phyloP scores from a whole-genome alignment of 2,888 invertebrate species.

The Diarsia mendica region DNA sequence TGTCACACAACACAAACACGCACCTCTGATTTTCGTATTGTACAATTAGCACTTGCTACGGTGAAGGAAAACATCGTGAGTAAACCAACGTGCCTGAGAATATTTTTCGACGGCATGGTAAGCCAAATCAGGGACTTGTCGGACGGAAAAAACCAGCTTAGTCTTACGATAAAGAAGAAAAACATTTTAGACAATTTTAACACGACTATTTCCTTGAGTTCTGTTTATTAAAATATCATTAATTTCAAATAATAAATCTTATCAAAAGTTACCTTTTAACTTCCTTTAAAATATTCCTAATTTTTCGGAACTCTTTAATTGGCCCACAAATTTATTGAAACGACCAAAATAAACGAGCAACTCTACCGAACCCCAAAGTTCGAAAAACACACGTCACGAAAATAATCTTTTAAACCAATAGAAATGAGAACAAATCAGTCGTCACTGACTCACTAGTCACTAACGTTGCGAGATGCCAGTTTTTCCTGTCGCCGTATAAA shows the following conservation, averaged over 20 bases:
- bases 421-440: slow-evolving; percentile 81
- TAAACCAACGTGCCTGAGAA: too few species aligned
- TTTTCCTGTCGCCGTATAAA: slow-evolving; percentile 83
- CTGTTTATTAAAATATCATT: not conserved
- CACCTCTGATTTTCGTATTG: too few species aligned
- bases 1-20: too few species aligned
- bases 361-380: slow-evolving; percentile 8
- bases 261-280: not conserved
- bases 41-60: too few species aligned
- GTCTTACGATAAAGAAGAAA: too few species aligned
- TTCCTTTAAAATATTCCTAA: not conserved
- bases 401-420: slow-evolving; percentile 65
- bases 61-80: too few species aligned
- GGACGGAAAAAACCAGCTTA: too few species aligned
- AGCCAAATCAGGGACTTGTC: too few species aligned
- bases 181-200: not conserved
- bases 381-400: slow-evolving; percentile 53
- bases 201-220: not conserved
- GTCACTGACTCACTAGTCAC: slow-evolving; percentile 78
- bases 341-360: not conserved
- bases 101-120: too few species aligned
- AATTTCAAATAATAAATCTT: not conserved
- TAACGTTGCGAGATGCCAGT: slow-evolving; percentile 72
- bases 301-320: not conserved
- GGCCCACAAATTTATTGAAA: not conserved